Conservation (phyloP, 1,140 invertebrate genomes). For the Rhagoletis pomonella region DNA sequence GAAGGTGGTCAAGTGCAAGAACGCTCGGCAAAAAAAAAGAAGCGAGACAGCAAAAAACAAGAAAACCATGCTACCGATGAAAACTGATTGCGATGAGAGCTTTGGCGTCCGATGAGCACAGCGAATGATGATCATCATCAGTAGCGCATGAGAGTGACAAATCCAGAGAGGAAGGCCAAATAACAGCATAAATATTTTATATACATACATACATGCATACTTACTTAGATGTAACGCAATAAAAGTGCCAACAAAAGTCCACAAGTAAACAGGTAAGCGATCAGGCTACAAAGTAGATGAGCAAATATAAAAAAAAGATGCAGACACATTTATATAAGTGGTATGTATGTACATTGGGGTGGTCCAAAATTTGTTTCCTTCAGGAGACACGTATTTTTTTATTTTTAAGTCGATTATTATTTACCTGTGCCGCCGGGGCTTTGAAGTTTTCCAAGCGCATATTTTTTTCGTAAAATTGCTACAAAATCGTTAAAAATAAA, state of each 20-base stretch:
- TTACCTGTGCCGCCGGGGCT: no score
- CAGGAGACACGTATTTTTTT: no score
- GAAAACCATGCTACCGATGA: neutral
- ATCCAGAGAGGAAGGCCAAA: neutral
- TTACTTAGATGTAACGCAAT: neutral
- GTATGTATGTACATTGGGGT: no score
- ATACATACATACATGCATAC: neutral
- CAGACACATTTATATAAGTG: neutral
- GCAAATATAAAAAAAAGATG: neutral
- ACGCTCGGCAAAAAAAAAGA: constrained; percentile 1
- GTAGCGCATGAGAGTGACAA: neutral
- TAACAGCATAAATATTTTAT: neutral
- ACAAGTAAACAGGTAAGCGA: neutral
- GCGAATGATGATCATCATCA: neutral
- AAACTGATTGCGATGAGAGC: neutral
- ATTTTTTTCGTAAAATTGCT: no score
- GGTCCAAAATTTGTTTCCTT: no score
- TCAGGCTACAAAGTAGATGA: neutral
- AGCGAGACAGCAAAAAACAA: neutral
- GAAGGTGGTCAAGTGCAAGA: constrained; percentile 51
- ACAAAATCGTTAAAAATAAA: no score
- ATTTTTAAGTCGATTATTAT: no score
- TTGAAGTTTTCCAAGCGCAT: no score
- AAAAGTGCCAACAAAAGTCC: neutral
- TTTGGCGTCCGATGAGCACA: neutral